Conservation (phyloP, 2,888 invertebrate species). For the Epinotia ramella region DNA sequence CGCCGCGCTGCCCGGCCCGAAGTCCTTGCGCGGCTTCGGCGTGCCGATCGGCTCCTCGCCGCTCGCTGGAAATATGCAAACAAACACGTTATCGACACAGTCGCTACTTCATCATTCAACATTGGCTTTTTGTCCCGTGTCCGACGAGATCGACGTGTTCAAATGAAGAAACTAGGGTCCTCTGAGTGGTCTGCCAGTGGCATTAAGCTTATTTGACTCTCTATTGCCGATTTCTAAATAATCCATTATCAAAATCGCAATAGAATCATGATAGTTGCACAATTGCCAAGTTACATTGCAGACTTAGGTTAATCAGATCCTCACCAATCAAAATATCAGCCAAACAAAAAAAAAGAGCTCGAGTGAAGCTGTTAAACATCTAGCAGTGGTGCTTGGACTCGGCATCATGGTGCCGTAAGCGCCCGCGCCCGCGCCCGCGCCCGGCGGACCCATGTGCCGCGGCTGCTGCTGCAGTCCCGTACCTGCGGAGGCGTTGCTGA, state of each 20-base stretch:
- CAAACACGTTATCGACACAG: background rate
- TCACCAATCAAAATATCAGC: too few relatives aligned
- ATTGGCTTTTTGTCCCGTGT: background rate
- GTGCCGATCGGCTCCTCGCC: slow-evolving; percentile 94
- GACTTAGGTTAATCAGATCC: too few relatives aligned
- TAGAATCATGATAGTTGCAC: too few relatives aligned
- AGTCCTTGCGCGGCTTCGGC: slow-evolving; percentile 91
- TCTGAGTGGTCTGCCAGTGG: too few relatives aligned
- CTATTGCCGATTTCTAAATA: too few relatives aligned
- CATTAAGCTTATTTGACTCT: too few relatives aligned
- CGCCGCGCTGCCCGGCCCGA: slow-evolving; percentile 91
- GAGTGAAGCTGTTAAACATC: too few relatives aligned
- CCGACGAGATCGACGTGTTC: background rate
- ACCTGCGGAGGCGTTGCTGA: slow-evolving; percentile 97
- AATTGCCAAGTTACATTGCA: too few relatives aligned
- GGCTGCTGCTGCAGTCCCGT: slow-evolving; percentile 45
- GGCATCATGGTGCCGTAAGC: slow-evolving; percentile 85
- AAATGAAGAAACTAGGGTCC: too few relatives aligned
- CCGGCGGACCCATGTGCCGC: background rate
- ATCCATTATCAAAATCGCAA: too few relatives aligned
- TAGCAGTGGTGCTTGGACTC: background rate
- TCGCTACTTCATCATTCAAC: background rate
- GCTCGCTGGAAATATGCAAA: slow-evolving; percentile 86
- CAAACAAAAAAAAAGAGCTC: too few relatives aligned
- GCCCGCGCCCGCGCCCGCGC: slow-evolving; percentile 71